Evolutionary conservation across 2,888 invertebrate species (phyloP).

Genomic region (Meta bourneti): DNA sequence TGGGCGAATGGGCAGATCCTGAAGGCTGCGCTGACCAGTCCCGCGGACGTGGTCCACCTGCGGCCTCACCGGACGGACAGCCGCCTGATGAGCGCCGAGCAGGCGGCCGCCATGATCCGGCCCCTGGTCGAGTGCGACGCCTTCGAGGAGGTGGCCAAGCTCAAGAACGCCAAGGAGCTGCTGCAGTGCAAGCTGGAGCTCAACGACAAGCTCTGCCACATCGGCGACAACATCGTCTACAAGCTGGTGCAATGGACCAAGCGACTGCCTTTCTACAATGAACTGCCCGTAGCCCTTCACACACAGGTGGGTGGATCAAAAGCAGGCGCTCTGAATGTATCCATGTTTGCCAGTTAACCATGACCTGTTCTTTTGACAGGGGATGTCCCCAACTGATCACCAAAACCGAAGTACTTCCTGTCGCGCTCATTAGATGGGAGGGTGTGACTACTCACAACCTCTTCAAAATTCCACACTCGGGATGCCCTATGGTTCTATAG

Average conservation of each 20-base stretch:
- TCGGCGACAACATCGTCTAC: slow-evolving; percentile 98
- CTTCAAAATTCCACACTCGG: too few species aligned
- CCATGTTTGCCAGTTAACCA: too few species aligned
- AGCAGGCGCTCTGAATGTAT: not conserved
- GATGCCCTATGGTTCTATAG: too few species aligned
- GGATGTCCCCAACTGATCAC: too few species aligned
- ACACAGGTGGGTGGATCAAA: slow-evolving; percentile 78
- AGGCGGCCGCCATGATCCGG: slow-evolving; percentile 93
- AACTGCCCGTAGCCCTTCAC: slow-evolving; percentile 92
- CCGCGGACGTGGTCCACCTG: slow-evolving; percentile 86
- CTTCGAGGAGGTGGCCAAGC: slow-evolving; percentile 96
- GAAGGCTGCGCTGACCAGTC: slow-evolving; percentile 96
- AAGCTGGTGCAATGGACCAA: slow-evolving; percentile 99
- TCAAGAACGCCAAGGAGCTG: slow-evolving; percentile 93
- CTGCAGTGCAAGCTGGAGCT: slow-evolving; percentile 92
- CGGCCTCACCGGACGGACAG: slow-evolving; percentile 90
- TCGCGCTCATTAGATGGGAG: too few species aligned
- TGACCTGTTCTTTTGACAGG: too few species aligned
- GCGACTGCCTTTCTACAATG: slow-evolving; percentile 96
- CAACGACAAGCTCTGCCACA: slow-evolving; percentile 92
- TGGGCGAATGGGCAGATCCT: slow-evolving; percentile 95
- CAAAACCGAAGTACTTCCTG: too few species aligned
- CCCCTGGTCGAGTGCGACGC: slow-evolving; percentile 97
- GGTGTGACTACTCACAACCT: too few species aligned
- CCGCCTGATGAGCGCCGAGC: slow-evolving; percentile 86